Evolutionary conservation across 2,113 vertebrate genomes (phyloP).

Genomic region (Xiphophorus maculatus): DNA sequence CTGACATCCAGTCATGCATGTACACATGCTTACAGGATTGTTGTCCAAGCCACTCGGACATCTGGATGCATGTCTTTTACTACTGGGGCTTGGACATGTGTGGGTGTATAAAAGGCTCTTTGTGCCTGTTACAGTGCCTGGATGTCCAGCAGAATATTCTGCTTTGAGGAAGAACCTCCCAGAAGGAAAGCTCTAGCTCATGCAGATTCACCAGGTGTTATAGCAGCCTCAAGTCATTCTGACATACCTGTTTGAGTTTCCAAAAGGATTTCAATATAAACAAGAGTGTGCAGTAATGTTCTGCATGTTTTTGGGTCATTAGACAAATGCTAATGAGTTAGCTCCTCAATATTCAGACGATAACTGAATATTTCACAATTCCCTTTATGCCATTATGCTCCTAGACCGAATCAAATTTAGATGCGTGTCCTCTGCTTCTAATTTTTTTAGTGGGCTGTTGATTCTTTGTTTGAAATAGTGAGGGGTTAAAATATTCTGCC

Average conservation of each 20-base stretch:
- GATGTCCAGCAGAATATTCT: constrained; percentile 47
- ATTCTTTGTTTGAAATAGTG: no score
- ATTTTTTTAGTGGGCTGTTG: no score
- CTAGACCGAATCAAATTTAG: no score
- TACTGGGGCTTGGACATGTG: constrained; percentile 58
- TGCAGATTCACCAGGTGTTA: constrained; percentile 53
- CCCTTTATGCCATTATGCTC: no score
- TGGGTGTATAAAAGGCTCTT: constrained; percentile 74
- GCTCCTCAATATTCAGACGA: no score
- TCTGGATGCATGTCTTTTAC: constrained; percentile 68
- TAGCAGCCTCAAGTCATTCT: constrained; percentile 39
- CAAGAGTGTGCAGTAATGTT: neutral
- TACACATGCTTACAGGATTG: constrained; percentile 66
- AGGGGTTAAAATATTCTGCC: no score
- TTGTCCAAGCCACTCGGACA: constrained; percentile 68
- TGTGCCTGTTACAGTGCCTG: constrained; percentile 61
- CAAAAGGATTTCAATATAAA: constrained; percentile 16
- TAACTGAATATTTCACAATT: no score
- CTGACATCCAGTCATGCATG: constrained; percentile 48
- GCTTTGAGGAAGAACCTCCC: constrained; percentile 36
- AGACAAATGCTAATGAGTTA: neutral
- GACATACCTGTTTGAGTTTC: constrained; percentile 40
- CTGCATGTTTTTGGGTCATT: neutral
- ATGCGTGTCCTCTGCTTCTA: no score
- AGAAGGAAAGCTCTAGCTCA: constrained; percentile 35